Conservation (phyloP, 1,140 invertebrate genomes). For the Vollenhovia emeryi region DNA sequence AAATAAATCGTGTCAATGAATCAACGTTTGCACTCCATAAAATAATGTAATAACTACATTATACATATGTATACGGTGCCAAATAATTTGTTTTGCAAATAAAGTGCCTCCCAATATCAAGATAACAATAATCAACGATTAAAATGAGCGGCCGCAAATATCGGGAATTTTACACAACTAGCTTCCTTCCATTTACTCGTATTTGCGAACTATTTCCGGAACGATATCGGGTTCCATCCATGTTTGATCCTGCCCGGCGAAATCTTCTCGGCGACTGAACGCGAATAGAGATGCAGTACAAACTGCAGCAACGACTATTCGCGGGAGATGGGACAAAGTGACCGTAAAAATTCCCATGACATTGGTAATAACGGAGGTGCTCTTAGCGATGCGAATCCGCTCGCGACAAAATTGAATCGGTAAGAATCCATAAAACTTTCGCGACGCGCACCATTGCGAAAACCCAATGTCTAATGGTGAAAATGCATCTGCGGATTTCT, state of each 20-base stretch:
- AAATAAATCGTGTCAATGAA: background rate
- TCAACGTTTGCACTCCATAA: background rate
- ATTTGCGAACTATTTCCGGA: constrained; percentile 50
- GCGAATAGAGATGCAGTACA: constrained; percentile 48
- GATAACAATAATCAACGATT: too few species aligned
- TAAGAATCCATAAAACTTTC: constrained; percentile 67
- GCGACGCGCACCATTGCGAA: constrained; percentile 3
- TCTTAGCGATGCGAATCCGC: constrained; percentile 61
- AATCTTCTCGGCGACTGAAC: constrained; percentile 41
- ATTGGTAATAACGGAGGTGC: constrained; percentile 72
- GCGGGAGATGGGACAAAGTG: constrained; percentile 72
- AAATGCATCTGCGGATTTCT: background rate
- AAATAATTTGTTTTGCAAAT: background rate
- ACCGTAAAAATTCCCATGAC: constrained; percentile 78
- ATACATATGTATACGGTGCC: too few species aligned
- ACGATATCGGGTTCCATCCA: constrained; percentile 65
- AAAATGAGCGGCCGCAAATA: background rate
- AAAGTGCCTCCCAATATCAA: background rate
- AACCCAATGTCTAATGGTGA: constrained; percentile 12
- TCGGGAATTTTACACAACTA: constrained; percentile 3
- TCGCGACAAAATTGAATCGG: constrained; percentile 73
- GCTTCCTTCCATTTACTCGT: background rate
- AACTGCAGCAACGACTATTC: constrained; percentile 56
- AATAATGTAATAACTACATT: background rate
- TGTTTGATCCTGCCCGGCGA: constrained; percentile 61